A percentile compares a stretch with the other conserved stretches of the same genome.
Evolutionary conservation across 2,113 vertebrate genomes (phyloP).

Genomic region (Elaphurus davidianus): DNA sequence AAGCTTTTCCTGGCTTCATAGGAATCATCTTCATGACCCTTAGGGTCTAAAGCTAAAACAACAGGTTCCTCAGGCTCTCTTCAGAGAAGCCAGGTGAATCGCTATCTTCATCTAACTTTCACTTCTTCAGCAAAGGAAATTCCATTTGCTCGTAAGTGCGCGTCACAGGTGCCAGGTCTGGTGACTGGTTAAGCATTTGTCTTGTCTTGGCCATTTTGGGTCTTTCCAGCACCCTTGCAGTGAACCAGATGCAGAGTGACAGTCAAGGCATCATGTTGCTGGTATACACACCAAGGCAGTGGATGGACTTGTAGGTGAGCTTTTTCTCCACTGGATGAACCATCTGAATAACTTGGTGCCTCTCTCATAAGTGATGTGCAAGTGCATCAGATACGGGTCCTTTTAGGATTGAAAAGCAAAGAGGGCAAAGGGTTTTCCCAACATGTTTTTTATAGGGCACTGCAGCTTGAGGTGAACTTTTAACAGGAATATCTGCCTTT

Average conservation of each 20-base stretch:
- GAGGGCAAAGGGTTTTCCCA: conserved; percentile 96
- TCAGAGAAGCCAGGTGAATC: conserved; percentile 84
- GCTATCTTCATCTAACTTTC: conserved; percentile 83
- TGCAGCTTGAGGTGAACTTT: conserved; percentile 90
- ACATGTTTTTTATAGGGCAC: conserved; percentile 98
- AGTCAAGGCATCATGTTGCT: conserved; percentile 99
- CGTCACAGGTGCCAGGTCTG: conserved; percentile 85
- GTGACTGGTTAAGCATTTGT: conserved; percentile 84
- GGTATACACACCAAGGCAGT: conserved; percentile 97
- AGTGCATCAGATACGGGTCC: conserved; percentile 97
- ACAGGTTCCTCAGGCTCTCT: conserved; percentile 94
- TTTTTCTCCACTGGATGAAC: conserved; percentile 99
- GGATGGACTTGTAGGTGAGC: conserved; percentile 97
- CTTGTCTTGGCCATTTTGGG: conserved; percentile 95
- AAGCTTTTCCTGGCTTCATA: conserved; percentile 95
- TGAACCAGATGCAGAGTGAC: conserved; percentile 97
- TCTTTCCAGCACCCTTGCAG: conserved; percentile 95
- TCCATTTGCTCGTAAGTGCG: conserved; percentile 88
- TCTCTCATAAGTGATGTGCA: conserved; percentile 94
- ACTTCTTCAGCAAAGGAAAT: conserved; percentile 88
- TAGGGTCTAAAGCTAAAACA: conserved; percentile 92
- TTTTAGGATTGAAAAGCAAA: conserved; percentile 97
- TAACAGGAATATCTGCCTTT: conserved; percentile 83
- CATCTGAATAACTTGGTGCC: conserved; percentile 97
- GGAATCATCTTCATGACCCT: conserved; percentile 94